Conservation (phyloP, 2,888 invertebrate species). For the Hydriomena furcata region DNA sequence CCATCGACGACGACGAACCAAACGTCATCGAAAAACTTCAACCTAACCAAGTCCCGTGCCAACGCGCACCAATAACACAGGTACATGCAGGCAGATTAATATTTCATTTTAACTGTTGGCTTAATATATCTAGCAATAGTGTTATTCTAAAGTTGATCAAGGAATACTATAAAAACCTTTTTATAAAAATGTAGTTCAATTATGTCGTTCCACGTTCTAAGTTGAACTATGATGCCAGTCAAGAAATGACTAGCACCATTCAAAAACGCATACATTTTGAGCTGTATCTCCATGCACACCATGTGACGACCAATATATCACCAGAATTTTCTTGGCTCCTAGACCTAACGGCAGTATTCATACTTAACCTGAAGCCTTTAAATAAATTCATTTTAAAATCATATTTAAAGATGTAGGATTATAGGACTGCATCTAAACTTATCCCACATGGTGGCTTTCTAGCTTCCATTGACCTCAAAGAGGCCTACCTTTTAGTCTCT, state of each 20-base stretch:
- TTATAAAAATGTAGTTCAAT: constrained; percentile 6
- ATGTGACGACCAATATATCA: constrained; percentile 24
- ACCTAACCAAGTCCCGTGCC: background rate
- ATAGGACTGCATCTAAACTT: constrained; percentile 30
- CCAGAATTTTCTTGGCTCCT: constrained; percentile 30
- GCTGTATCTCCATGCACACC: constrained; percentile 27
- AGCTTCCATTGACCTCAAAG: constrained; percentile 34
- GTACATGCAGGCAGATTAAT: background rate
- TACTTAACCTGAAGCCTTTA: constrained; percentile 32
- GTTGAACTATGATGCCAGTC: constrained; percentile 10
- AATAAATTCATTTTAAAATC: constrained; percentile 28
- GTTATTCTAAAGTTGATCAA: constrained; percentile 25
- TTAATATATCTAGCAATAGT: constrained; percentile 23
- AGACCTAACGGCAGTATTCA: constrained; percentile 34
- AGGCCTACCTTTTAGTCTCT: constrained; percentile 32
- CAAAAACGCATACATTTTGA: constrained; percentile 30
- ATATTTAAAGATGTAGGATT: constrained; percentile 40
- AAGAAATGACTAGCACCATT: constrained; percentile 25
- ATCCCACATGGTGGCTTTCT: constrained; percentile 22
- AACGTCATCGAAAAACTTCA: background rate
- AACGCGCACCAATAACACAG: background rate
- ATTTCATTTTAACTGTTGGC: constrained; percentile 32
- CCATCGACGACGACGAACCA: background rate
- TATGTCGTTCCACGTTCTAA: background rate
- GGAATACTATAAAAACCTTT: constrained; percentile 19